A percentile compares a stretch with the other conserved stretches of the same genome.
Conservation (phyloP, 2,888 invertebrate genomes). For the Ganaspis brasiliensis region DNA sequence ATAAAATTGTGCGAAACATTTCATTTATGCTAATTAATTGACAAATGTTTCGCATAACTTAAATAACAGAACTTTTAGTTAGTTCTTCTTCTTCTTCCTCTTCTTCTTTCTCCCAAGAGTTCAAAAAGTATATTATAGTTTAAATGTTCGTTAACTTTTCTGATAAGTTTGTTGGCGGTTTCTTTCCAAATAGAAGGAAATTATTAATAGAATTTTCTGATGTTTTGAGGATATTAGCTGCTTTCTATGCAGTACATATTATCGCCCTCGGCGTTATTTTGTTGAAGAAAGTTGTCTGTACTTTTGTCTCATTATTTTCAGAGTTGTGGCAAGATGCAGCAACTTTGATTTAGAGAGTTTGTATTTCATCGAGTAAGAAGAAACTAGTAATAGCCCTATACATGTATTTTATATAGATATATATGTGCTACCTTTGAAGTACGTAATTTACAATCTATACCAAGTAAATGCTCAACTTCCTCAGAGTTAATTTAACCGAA, state of each 20-base stretch:
- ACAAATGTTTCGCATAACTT: too few relatives aligned
- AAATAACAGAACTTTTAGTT: not conserved
- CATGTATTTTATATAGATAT: not conserved
- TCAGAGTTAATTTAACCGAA: not conserved
- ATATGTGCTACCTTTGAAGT: not conserved
- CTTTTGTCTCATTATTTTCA: not conserved
- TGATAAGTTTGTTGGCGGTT: slow-evolving; percentile 4
- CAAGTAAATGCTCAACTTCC: slow-evolving; percentile 3
- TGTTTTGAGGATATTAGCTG: slow-evolving; percentile 18
- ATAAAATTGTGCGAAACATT: not conserved
- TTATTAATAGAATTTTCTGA: slow-evolving; percentile 30
- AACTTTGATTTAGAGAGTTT: slow-evolving; percentile 25
- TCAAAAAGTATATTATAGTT: not conserved
- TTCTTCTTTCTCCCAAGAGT: not conserved
- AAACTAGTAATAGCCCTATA: not conserved
- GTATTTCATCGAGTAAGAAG: slow-evolving; percentile 24
- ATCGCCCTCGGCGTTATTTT: not conserved
- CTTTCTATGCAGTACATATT: not conserved
- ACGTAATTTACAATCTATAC: not conserved
- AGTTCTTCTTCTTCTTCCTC: not conserved
- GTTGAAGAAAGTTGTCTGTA: slow-evolving; percentile 4
- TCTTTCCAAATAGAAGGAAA: not conserved
- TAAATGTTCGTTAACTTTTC: not conserved
- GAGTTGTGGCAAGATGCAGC: not conserved
- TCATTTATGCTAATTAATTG: not conserved